A percentile compares a stretch with the other conserved stretches of the same genome.
phyloP scores from a whole-genome alignment of 2,888 invertebrate genomes.

The Silvanus unidentatus region DNA sequence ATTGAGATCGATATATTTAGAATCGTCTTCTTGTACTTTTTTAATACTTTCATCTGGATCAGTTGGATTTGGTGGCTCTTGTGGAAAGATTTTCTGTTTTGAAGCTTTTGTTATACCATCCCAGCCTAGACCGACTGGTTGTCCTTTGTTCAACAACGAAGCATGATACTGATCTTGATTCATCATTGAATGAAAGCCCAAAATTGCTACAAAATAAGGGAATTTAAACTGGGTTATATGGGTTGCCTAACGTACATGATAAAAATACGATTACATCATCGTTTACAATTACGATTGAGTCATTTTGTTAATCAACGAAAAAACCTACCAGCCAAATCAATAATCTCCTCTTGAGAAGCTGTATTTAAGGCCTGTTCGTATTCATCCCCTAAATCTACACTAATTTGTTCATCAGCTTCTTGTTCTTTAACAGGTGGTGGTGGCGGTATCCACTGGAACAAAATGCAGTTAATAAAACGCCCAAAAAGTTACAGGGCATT shows the following conservation, averaged over 20 bases:
- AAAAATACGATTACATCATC: neutral
- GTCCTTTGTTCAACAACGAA: conserved; percentile 86
- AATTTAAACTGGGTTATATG: neutral
- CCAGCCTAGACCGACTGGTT: conserved; percentile 86
- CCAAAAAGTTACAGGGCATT: no score
- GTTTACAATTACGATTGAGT: neutral
- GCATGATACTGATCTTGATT: conserved; percentile 99
- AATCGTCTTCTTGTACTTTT: conserved; percentile 84
- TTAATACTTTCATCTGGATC: conserved; percentile 91
- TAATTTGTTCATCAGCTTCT: conserved; percentile 85
- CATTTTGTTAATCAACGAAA: neutral
- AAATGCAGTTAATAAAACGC: neutral
- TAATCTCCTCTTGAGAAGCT: conserved; percentile 94
- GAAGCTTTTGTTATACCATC: conserved; percentile 93
- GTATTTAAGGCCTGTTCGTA: conserved; percentile 83
- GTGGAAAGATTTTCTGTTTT: conserved; percentile 82
- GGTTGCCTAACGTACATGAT: no score
- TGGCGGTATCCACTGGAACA: conserved; percentile 74
- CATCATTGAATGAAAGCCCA: conserved; percentile 99
- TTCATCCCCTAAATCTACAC: conserved; percentile 89
- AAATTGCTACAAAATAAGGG: conserved; percentile 67
- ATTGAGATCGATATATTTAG: conserved; percentile 85
- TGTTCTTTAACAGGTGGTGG: conserved; percentile 65
- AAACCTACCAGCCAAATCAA: conserved; percentile 84
- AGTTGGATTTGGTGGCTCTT: conserved; percentile 94